A percentile compares a stretch with the other conserved stretches of the same genome.
Evolutionary conservation across 2,888 invertebrate genomes (phyloP).

Genomic region (Coelinius sp.): DNA sequence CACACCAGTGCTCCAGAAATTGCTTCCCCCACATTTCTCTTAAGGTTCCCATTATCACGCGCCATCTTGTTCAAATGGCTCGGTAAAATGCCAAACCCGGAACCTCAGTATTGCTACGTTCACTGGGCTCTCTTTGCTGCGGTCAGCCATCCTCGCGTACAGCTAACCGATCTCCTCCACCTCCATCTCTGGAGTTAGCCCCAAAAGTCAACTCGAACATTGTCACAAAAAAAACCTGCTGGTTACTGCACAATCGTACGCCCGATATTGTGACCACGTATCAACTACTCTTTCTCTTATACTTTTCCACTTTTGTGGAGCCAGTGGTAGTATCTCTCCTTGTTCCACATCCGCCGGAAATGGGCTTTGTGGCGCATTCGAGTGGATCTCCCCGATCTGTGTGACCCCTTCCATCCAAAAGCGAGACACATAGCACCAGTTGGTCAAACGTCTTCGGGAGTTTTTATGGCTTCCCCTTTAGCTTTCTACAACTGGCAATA

Average conservation of each 20-base stretch:
- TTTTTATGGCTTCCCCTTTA: slow-evolving; percentile 13
- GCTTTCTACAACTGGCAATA: slow-evolving; percentile 49
- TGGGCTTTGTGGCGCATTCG: slow-evolving; percentile 20
- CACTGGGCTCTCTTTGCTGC: slow-evolving; percentile 49
- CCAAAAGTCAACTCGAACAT: slow-evolving; percentile 20
- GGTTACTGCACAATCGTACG: slow-evolving; percentile 30
- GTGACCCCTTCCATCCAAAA: neutral
- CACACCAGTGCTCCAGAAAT: slow-evolving; percentile 57
- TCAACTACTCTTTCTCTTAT: slow-evolving; percentile 39
- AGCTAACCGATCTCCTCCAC: neutral
- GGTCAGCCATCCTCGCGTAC: slow-evolving; percentile 54
- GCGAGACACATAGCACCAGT: slow-evolving; percentile 18
- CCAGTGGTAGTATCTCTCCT: neutral
- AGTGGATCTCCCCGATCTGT: slow-evolving; percentile 21
- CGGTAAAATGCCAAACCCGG: slow-evolving; percentile 64
- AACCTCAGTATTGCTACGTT: slow-evolving; percentile 63
- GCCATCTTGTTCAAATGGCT: slow-evolving; percentile 69
- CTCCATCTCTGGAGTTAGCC: slow-evolving; percentile 20
- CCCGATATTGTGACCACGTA: slow-evolving; percentile 40
- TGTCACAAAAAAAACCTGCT: slow-evolving; percentile 45
- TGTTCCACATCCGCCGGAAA: slow-evolving; percentile 17
- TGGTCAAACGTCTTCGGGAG: slow-evolving; percentile 29
- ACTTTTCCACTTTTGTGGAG: slow-evolving; percentile 16
- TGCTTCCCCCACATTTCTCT: slow-evolving; percentile 65
- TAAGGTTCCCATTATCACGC: slow-evolving; percentile 68